Base-by-base conservation (phyloP, 2,797 vertebrate genomes). In the Protosalanx chinensis region DNA sequence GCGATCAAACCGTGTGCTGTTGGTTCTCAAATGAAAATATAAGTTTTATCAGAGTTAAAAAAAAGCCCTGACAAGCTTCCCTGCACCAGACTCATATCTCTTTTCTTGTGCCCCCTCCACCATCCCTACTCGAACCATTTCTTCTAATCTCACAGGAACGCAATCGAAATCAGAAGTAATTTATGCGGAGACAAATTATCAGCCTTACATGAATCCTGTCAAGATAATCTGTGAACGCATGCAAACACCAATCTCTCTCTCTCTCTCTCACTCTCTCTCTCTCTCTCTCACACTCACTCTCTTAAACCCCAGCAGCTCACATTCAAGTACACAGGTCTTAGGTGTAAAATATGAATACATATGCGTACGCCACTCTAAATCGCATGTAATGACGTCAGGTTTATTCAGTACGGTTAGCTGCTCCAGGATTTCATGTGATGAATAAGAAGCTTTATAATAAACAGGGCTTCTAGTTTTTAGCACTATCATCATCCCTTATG, bases 161-260 rank as follows among this genome's bases (percentile, higher is more conserved):
- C 75, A 85, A 84, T 60, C 67, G 72, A 76, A 73, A 75, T 63
- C 58, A 78, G 75, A 59, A 59, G 72, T 62, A 67, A 77, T 79
- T 77, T 82, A 88, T 86, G 85, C 84, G 71, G 86, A 84, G 88
- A 79, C 85, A 87, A 88, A 86, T 49, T 78, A 1, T 12, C 79
- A 70, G 81, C 68, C 68, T 27, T 72, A 35, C 73, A 0, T 71
- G 90, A 86, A 89, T 89, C 85, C 87, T 61, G 77, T 89, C 87
- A 87, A 73, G 27, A 80, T 76, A 78, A 76, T 56, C 72, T 69
- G 67, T 68, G 82, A 80, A 82, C 74, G 78, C 87, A 78, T 79
- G 80, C 81, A 86, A 85, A 88, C 85, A 86, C 68, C 65, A 46
- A 71, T 69, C 69, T 71, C 84, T 76, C 68, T 63, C 67, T 64